phyloP scores from a whole-genome alignment of 2,888 invertebrate genomes.

The Athalia cordata region DNA sequence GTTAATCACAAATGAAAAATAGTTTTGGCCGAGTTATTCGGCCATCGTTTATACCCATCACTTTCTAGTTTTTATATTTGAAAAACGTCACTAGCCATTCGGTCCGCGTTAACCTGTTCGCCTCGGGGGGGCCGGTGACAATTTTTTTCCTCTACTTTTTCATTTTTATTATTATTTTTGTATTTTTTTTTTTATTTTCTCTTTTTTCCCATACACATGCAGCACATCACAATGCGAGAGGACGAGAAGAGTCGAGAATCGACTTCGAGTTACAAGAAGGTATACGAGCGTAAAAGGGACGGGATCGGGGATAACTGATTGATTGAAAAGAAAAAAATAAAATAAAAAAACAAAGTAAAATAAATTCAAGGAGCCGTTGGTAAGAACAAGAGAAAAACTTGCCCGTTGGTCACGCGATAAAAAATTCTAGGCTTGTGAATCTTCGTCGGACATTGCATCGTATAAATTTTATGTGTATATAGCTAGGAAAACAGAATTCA shows the following conservation, averaged over 20 bases:
- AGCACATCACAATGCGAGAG: constrained; percentile 28
- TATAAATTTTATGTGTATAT: too few species aligned
- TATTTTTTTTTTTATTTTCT: background rate
- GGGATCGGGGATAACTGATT: constrained; percentile 11
- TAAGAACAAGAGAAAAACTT: too few species aligned
- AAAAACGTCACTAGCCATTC: constrained; percentile 37
- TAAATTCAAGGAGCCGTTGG: too few species aligned
- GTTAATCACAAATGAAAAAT: background rate
- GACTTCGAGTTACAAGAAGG: constrained; percentile 1
- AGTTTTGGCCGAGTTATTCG: background rate
- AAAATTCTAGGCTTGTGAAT: too few species aligned
- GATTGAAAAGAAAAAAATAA: background rate
- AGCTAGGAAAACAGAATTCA: too few species aligned
- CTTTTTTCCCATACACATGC: background rate
- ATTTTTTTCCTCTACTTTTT: constrained; percentile 1
- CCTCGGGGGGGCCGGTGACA: constrained; percentile 43
- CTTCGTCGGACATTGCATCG: too few species aligned
- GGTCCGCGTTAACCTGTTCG: constrained; percentile 39
- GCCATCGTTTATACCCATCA: background rate
- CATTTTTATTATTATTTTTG: background rate
- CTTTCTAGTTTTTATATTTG: constrained; percentile 20
- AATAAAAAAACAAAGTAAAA: too few species aligned
- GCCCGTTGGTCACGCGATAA: too few species aligned
- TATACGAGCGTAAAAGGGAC: constrained; percentile 4
- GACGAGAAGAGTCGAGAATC: constrained; percentile 16